These are phyloP conservation scores for Tortrix viridana DNA, from an alignment of 2,888 invertebrate species.

Conservation along the genomic window DNA sequence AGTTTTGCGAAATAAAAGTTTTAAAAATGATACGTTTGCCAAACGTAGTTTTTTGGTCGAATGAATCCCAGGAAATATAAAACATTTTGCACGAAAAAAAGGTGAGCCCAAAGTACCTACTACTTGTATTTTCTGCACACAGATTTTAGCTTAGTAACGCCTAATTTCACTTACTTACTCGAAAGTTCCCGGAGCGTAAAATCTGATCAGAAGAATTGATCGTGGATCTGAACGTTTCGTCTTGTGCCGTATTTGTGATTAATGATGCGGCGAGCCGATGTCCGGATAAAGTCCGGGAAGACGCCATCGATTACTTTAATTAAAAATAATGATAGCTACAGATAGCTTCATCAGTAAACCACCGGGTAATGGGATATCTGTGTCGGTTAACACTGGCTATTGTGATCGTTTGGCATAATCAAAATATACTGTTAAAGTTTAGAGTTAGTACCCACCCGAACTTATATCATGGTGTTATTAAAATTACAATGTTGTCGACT, in stretches of 20 bases:
- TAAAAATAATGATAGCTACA: slow-evolving; percentile 55
- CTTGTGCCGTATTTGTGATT: slow-evolving; percentile 47
- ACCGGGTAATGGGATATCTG: slow-evolving; percentile 24
- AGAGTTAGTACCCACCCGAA: neutral
- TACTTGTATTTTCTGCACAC: neutral
- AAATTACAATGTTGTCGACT: too few species aligned
- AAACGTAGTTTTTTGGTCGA: too few species aligned
- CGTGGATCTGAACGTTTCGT: slow-evolving; percentile 14
- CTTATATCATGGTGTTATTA: too few species aligned
- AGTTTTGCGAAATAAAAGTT: too few species aligned
- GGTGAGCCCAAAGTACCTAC: neutral
- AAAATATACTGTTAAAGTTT: neutral
- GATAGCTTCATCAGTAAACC: slow-evolving; percentile 45
- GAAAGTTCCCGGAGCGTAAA: slow-evolving; percentile 22
- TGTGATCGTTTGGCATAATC: slow-evolving; percentile 10
- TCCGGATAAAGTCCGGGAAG: slow-evolving; percentile 48
- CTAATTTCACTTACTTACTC: slow-evolving; percentile 23
- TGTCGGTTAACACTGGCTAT: slow-evolving; percentile 17
- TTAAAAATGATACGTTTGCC: too few species aligned
- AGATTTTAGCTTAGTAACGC: slow-evolving; percentile 18
- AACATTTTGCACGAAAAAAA: neutral
- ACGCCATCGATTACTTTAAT: slow-evolving; percentile 56
- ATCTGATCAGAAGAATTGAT: slow-evolving; percentile 27
- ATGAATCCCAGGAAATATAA: neutral
- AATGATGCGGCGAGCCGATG: slow-evolving; percentile 50